Evolutionary conservation across 2,888 invertebrate species (phyloP).

Genomic region (Thumatha senex): DNA sequence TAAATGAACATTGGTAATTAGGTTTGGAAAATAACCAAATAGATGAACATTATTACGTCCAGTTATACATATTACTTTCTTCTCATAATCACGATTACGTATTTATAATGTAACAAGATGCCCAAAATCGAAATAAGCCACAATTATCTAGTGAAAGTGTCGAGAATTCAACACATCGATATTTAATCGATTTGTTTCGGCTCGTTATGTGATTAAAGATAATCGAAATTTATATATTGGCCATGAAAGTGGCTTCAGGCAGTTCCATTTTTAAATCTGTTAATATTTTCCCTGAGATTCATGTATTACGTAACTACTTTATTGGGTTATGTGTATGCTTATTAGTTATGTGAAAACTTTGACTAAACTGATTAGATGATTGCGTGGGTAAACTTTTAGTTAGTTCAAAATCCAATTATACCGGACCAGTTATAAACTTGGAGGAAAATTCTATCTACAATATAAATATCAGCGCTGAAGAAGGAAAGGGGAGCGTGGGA

Average conservation of each 20-base stretch:
- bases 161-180: slow-evolving; percentile 44
- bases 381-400: too few relatives aligned
- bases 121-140: slow-evolving; percentile 31
- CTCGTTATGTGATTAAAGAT: slow-evolving; percentile 49
- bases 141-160: slow-evolving; percentile 54
- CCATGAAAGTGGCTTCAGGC: slow-evolving; percentile 39
- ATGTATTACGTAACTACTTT: slow-evolving; percentile 8
- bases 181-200: slow-evolving; percentile 51
- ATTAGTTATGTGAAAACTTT: too few relatives aligned
- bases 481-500: too few relatives aligned
- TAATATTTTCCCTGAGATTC: slow-evolving; percentile 28
- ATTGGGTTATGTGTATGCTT: neutral
- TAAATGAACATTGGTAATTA: too few relatives aligned
- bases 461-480: too few relatives aligned
- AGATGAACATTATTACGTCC: neutral
- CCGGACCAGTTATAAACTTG: too few relatives aligned
- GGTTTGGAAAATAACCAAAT: too few relatives aligned
- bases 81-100: slow-evolving; percentile 32
- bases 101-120: slow-evolving; percentile 25
- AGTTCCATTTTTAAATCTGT: slow-evolving; percentile 13
- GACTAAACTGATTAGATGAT: too few relatives aligned
- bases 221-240: slow-evolving; percentile 43
- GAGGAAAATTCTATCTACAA: too few relatives aligned
- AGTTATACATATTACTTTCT: neutral
- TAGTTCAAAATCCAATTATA: too few relatives aligned